phyloP scores from a whole-genome alignment of 2,888 invertebrate species.

The Agonopterix subpropinquella region DNA sequence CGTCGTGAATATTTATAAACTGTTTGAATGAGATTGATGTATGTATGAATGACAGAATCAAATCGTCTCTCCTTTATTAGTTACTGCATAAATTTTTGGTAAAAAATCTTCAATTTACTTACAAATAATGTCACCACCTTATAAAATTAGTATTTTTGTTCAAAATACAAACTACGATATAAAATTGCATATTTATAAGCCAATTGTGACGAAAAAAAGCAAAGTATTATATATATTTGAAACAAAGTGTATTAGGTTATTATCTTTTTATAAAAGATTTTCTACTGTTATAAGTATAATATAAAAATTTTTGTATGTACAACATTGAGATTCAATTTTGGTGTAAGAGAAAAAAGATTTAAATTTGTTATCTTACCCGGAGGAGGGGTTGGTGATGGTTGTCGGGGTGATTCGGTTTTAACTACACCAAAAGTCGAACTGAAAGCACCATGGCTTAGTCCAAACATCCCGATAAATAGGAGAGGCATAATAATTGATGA shows the following conservation, averaged over 20 bases:
- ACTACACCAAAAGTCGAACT: conserved; percentile 37
- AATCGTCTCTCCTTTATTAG: too few relatives aligned
- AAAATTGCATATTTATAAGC: conserved; percentile 26
- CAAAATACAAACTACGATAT: too few relatives aligned
- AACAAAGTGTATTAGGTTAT: too few relatives aligned
- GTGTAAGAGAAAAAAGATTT: conserved; percentile 1
- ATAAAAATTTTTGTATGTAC: conserved; percentile 2
- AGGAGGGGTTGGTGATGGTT: conserved; percentile 29
- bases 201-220: conserved; percentile 14
- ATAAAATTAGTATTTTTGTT: too few relatives aligned
- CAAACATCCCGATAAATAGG: conserved; percentile 8
- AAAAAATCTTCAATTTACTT: too few relatives aligned
- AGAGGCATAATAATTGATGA: conserved; percentile 12
- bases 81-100: too few relatives aligned
- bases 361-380: conserved; percentile 37
- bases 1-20: too few relatives aligned
- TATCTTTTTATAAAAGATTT: too few relatives aligned
- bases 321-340: too few relatives aligned
- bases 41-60: too few relatives aligned
- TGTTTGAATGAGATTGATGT: too few relatives aligned
- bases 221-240: not conserved
- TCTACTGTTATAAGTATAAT: not conserved
- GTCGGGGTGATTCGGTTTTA: conserved; percentile 29
- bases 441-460: conserved; percentile 28
- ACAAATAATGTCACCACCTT: too few relatives aligned